Base-by-base conservation (phyloP, 2,888 invertebrate genomes). In the Cerastis leucographa region DNA sequence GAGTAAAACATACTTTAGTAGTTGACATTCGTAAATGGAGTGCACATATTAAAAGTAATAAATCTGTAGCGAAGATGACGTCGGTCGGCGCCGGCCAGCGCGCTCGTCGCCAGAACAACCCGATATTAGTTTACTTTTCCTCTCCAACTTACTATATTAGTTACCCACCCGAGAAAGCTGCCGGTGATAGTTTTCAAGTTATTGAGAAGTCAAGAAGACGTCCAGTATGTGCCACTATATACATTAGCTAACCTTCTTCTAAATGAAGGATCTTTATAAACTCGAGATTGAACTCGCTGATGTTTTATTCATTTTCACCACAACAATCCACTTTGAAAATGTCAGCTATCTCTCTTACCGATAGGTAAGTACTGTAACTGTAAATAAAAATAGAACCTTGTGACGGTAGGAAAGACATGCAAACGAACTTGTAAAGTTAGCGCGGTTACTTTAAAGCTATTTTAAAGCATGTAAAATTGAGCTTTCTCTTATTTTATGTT, bases 121-220 rank as follows among this genome's bases (percentile, higher is more conserved):
- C 95, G 96, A 96, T 97, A 97, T 97, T 97, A 97, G 97, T 97
- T 97, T 97, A 96, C 97, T 97, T 97, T 96, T 95, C 94, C 95
- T 94, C 96, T 96, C 93, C 92, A 96, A 96, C 95, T 96, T 96
- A 95, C 94, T 95, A 96, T 96, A 96, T 96, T 96, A 96, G 95
- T 95, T 96, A 96, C 93, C 94, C 91, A 94, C 88, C 93, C 93
- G 92, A 91, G 91, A 93, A 92, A 94, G 93, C 93, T 92, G 93
- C 91, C 92, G 90, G 90, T 93, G 93, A 95, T 95, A 96, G 94
- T 95, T 95, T 94, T 92, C 94, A 93, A 94, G 93, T 94, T 96
- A 96, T 96, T 94, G 94, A 94, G 92, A 94, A 94, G 92, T 90
- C 90, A 93, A 92, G 91, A 92, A 91, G 91, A 90, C 89, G 88